Evolutionary conservation across 1,140 invertebrate genomes (phyloP).

Genomic region (Sycophila sp.): DNA sequence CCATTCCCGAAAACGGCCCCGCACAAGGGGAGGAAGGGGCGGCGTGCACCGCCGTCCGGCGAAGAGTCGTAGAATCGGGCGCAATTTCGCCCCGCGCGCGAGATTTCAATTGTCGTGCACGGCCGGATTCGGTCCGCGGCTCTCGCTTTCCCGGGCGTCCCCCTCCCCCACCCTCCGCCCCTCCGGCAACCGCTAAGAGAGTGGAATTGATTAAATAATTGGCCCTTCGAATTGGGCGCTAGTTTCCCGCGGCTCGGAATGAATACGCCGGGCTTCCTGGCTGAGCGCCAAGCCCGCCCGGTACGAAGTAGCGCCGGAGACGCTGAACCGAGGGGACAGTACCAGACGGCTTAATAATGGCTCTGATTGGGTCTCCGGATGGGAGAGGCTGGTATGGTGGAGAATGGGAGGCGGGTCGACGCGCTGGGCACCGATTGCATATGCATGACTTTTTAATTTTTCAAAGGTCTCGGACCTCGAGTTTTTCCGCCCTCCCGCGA

Average conservation of each 20-base stretch:
- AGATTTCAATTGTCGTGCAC: conserved; percentile 61
- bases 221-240: conserved; percentile 64
- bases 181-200: conserved; percentile 63
- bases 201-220: conserved; percentile 68
- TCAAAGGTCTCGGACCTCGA: background rate
- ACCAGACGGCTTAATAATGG: conserved; percentile 60
- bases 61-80: too few relatives aligned
- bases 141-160: too few relatives aligned
- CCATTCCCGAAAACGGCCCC: conserved; percentile 6
- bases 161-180: too few relatives aligned
- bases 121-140: conserved; percentile 45
- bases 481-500: background rate
- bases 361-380: conserved; percentile 58
- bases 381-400: background rate
- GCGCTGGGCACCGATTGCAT: conserved; percentile 16
- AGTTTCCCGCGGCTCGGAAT: conserved; percentile 66
- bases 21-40: too few relatives aligned
- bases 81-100: conserved; percentile 37
- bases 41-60: too few relatives aligned
- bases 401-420: background rate
- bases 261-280: conserved; percentile 64
- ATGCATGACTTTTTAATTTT: conserved; percentile 17
- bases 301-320: conserved; percentile 44
- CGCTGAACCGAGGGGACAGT: conserved; percentile 34
- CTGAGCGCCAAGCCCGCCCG: conserved; percentile 54